phyloP scores from a whole-genome alignment of 2,888 invertebrate species.

The Phymatocera aterrima region DNA sequence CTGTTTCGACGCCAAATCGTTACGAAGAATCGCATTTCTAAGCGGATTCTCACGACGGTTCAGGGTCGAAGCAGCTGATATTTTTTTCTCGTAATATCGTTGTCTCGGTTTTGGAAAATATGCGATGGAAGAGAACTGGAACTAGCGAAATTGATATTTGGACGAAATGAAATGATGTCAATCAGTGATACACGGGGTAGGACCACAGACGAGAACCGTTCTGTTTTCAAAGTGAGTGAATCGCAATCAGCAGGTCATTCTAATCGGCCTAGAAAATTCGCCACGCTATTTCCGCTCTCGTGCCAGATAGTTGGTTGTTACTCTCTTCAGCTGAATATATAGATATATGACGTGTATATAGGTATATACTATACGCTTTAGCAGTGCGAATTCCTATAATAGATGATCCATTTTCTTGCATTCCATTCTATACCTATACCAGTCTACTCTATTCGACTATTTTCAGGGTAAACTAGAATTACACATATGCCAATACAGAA shows the following conservation, averaged over 20 bases:
- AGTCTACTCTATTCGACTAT: not conserved
- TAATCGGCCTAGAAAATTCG: constrained; percentile 14
- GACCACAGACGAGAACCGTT: not conserved
- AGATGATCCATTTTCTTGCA: constrained; percentile 1
- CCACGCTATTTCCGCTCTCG: constrained; percentile 27
- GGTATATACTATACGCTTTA: too few species aligned
- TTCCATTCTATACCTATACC: too few species aligned
- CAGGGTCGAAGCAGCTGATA: too few species aligned
- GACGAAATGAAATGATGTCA: not conserved
- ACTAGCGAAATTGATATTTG: not conserved
- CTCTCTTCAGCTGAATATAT: not conserved
- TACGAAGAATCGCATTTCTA: too few species aligned
- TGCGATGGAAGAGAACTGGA: too few species aligned
- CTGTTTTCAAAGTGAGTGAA: constrained; percentile 18
- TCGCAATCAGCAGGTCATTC: constrained; percentile 24
- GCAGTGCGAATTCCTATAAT: not conserved
- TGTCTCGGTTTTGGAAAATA: too few species aligned
- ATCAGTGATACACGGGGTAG: not conserved
- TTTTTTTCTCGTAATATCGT: too few species aligned
- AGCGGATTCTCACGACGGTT: too few species aligned
- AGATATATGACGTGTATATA: too few species aligned
- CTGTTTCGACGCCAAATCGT: too few species aligned
- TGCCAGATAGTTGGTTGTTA: constrained; percentile 25
- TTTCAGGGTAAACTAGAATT: not conserved
- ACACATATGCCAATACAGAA: not conserved